Conservation (phyloP, 2,113 vertebrate genomes). For the Corythornis madagascariensis region DNA sequence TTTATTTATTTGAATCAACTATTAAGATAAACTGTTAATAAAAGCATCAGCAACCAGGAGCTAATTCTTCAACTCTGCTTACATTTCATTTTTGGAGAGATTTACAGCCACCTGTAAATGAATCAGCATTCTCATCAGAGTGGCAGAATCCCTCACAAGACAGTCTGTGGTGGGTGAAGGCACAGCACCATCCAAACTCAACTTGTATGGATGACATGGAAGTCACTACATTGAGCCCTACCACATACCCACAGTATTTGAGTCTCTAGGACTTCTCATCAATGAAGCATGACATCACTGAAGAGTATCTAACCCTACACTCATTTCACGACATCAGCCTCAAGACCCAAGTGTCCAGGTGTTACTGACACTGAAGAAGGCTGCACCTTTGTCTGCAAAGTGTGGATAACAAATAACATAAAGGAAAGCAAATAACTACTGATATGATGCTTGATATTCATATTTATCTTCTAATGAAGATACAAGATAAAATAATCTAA, state of each 20-base stretch:
- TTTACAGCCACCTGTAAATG: neutral
- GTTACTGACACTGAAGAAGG: neutral
- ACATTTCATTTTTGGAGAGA: neutral
- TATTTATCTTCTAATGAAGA: neutral
- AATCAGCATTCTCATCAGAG: neutral
- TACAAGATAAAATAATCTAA: accelerated
- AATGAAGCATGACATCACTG: neutral
- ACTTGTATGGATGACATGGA: neutral
- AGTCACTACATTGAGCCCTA: neutral
- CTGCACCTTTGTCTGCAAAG: neutral
- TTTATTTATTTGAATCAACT: neutral
- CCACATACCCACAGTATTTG: neutral
- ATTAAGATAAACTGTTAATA: neutral
- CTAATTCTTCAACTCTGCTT: neutral
- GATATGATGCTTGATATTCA: neutral
- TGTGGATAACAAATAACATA: neutral
- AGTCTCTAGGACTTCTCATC: neutral
- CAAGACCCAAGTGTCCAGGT: neutral
- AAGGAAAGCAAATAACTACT: neutral
- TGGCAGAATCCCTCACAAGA: neutral
- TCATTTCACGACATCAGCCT: neutral
- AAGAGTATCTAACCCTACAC: neutral
- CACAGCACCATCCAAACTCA: neutral
- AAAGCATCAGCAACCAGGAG: neutral
- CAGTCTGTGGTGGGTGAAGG: neutral